Evolutionary conservation across 2,797 vertebrate genomes (phyloP).

Genomic region (Ciconia nigra): DNA sequence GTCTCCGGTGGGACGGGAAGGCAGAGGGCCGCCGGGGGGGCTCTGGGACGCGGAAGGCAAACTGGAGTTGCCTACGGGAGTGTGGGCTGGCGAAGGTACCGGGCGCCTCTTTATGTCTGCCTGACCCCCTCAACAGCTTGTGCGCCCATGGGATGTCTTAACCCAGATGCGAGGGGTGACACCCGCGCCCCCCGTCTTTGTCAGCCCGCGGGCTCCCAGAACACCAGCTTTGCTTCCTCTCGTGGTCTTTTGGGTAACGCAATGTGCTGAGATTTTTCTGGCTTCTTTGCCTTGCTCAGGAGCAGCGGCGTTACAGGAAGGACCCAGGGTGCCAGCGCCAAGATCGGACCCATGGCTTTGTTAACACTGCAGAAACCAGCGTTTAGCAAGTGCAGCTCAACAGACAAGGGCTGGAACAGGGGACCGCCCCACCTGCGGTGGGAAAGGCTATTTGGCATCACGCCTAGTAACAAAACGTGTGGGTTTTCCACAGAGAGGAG

Average conservation of each 20-base stretch:
- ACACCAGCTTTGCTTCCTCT: no score
- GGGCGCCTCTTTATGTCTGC: background rate
- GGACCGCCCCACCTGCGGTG: fast-evolving
- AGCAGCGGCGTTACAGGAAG: background rate
- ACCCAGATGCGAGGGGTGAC: fast-evolving
- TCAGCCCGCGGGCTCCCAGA: background rate
- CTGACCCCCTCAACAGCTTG: no score
- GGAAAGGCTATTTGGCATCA: background rate
- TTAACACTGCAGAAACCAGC: fast-evolving
- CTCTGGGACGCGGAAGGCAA: fast-evolving
- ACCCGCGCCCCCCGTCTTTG: fast-evolving
- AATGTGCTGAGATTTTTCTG: no score
- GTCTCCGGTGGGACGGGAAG: background rate
- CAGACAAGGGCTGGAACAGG: no score
- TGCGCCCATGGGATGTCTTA: fast-evolving
- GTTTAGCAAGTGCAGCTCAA: background rate
- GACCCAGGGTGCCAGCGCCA: fast-evolving
- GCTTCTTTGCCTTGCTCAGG: background rate
- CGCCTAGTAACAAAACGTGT: no score
- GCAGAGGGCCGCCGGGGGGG: fast-evolving
- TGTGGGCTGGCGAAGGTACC: fast-evolving
- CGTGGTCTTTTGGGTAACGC: background rate
- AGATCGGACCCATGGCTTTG: fast-evolving
- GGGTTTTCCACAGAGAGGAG: background rate
- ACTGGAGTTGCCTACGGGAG: fast-evolving